phyloP scores from a whole-genome alignment of 2,113 vertebrate genomes.

The Urocitellus parryii region DNA sequence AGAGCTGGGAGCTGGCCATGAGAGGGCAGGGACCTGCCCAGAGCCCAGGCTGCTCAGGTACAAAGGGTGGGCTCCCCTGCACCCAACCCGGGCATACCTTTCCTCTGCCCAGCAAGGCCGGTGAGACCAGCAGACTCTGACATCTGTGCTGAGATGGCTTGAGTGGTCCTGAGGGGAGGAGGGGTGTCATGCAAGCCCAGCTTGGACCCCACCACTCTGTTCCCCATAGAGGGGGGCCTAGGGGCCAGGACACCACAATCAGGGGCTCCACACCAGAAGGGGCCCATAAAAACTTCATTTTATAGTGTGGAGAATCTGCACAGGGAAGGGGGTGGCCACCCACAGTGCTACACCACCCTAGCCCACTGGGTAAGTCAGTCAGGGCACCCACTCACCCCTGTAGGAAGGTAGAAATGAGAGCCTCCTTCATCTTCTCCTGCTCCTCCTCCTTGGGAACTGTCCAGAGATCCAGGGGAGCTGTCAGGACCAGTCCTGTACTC shows the following conservation, averaged over 20 bases:
- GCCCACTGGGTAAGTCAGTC: not conserved
- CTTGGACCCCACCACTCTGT: not conserved
- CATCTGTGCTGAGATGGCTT: conserved; percentile 42
- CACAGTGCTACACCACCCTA: accelerated
- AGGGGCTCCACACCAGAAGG: not conserved
- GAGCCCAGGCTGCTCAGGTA: no score
- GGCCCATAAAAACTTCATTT: not conserved
- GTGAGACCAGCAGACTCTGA: not conserved
- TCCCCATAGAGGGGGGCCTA: not conserved
- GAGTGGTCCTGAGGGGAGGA: conserved; percentile 50
- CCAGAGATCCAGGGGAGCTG: not conserved
- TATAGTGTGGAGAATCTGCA: not conserved
- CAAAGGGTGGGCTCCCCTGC: no score
- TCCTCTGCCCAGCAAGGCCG: conserved; percentile 5
- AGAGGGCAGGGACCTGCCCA: no score
- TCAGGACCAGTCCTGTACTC: not conserved
- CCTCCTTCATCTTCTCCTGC: conserved; percentile 58
- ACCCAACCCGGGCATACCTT: not conserved
- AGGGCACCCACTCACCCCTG: conserved; percentile 74
- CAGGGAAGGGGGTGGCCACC: not conserved
- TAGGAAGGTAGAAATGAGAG: conserved; percentile 78
- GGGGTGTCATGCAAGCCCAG: not conserved
- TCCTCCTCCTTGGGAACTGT: conserved; percentile 66
- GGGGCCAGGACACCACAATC: accelerated
- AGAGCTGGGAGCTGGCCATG: not conserved